These are phyloP conservation scores for Sphecodes monilicornis DNA, from an alignment of 2,888 invertebrate species.

Conservation along the genomic window DNA sequence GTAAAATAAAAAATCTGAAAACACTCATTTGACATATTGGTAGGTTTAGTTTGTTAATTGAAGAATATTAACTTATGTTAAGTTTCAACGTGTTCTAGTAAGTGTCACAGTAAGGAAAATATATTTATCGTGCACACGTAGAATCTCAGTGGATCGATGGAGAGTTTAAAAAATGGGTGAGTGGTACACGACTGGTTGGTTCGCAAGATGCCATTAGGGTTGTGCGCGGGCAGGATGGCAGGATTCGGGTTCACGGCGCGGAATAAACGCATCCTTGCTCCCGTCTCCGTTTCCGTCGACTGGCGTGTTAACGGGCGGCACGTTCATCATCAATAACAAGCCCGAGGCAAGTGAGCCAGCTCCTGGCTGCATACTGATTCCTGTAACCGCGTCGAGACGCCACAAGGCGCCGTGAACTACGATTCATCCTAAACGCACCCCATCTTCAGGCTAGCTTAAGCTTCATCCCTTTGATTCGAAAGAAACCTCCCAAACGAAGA, in stretches of 20 bases:
- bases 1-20: too few relatives aligned
- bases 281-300: conserved; percentile 49
- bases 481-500: neutral
- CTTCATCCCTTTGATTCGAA: neutral
- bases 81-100: too few relatives aligned
- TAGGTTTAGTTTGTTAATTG: too few relatives aligned
- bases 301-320: conserved; percentile 44
- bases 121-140: neutral
- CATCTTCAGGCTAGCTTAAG: neutral
- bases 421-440: neutral
- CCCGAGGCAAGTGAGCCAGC: conserved; percentile 47
- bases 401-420: neutral
- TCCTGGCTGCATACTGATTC: conserved; percentile 60
- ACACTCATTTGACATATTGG: too few relatives aligned
- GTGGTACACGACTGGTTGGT: neutral
- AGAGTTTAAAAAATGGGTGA: neutral
- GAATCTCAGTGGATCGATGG: neutral
- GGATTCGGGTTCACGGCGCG: conserved; percentile 42
- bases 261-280: conserved; percentile 62
- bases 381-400: conserved; percentile 42
- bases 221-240: neutral
- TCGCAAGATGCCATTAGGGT: neutral
- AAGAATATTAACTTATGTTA: too few relatives aligned
- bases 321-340: conserved; percentile 65
- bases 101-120: too few relatives aligned